Base-by-base conservation (phyloP, 1,140 invertebrate species). In the Drosophila sp. region DNA sequence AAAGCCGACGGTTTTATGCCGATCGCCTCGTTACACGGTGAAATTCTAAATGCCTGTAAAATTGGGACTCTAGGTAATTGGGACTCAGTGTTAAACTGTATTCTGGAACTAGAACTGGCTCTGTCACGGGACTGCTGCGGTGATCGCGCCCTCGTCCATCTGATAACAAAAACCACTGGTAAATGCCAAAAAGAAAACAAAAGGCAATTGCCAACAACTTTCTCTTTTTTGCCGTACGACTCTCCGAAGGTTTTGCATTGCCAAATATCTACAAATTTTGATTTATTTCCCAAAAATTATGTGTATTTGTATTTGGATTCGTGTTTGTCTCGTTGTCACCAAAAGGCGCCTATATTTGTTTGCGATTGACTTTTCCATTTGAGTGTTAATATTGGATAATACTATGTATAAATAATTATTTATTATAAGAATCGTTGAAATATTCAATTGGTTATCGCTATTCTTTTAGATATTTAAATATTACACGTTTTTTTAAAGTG, bases 121-220 rank as follows among this genome's bases (percentile, higher is more conserved):
- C 36, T 57, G 62, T 51, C 27, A 43, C 53, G 41, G 21, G 57
- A 53, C 32, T 73, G 70, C 54, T 56, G 53, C 41, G 65, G 51
- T 64, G 80, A 90, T 90, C 87, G 87, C 87, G 87, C 87, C 87
- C 76, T 87, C 82, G 66, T 58, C 48, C 76, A 80, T 83, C 82
- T 87, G 87, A 90, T 90, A 90, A 87, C 87, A 90, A 90, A 90
- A 90, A 90, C 87, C 87, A 90, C 87, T 75, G 74, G 66, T 79
- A 78, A 78, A 81, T 67, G 65, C 34, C 57, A 62, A 73, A 89
- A 70, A 89, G 80, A 58, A 74, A 73, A 89, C 73, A 89, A 83
- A 58, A 74, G 76, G 71, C n/a, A n/a, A n/a, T n/a, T n/a, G 66
- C 81, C 86, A 76, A 50, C 72, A 90, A 90, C 87, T 90, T 90